Base-by-base conservation (phyloP, 2,888 invertebrate species). In the Aphidius colemani region DNA sequence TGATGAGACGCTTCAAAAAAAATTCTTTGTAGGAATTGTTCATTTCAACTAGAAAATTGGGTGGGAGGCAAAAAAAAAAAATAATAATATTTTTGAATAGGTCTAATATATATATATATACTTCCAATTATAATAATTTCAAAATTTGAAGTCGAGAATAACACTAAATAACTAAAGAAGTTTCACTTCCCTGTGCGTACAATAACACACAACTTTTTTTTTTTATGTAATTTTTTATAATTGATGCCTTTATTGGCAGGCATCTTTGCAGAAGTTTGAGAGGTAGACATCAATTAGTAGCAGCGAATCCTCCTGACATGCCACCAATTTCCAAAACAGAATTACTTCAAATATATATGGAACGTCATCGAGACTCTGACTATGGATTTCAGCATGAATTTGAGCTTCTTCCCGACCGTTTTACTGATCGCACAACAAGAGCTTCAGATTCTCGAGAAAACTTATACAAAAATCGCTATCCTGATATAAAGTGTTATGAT, bases 401-500 rank as follows among this genome's bases (percentile, higher is more conserved):
- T 76, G 95, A 95, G 86, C 84, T 93, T 80, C 83, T 95, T 7
- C 95, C 95, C 0, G 95, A 94, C 75, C 88, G 92, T 68, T 95
- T 93, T 82, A 89, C 90, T 51, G 95, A 95, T 80, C 87, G 95
- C 30, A 94, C 94, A 1, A 93, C 94, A 0, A 88, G 93, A 76
- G 90, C 94, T 7, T 94, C 95, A 0, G 95, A 95, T 76, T 87
- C 90, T 1, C 87, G 94, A 48, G 95, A 95, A 81, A 95, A 95
- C 82, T 85, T 91, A 10, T 88, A 89, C 69, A 95, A 95, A 85
- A 95, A 96, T 85, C 86, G 95, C 9, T 96, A 95, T 80, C 95
- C 95, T 0, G 95, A 96, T 78, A 95, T 95, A 68, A 95, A 95
- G 83, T 91, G 94, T 0, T 96, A 94, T 80, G 96, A 96, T 84